Base-by-base conservation (phyloP, 1,140 invertebrate genomes). In the Dendroctonus ponderosae region DNA sequence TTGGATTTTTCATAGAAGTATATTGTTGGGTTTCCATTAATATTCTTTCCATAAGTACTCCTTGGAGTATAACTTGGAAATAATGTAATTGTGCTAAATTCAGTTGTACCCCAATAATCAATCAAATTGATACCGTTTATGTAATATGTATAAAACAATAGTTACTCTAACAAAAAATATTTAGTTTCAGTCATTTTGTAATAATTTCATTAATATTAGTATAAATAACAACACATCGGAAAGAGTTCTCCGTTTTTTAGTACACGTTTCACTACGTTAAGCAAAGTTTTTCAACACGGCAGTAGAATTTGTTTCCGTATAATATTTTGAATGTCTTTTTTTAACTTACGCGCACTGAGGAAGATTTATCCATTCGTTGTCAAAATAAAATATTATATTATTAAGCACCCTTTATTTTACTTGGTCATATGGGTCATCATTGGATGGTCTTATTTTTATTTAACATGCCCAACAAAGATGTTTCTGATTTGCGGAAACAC, bases 351-450 rank as follows among this genome's bases (percentile, higher is more conserved):
- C 66, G 52, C 66, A 67, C 70, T 67, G 69, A 74, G 72, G 71
- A 75, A 76, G 73, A 74, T 73, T 61, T 74, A 72, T 71, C 48
- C 70, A 75, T 78, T 78, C 75, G 75, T 78, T 78, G 75, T 77
- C 74, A 77, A 78, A 78, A 77, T 76, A 78, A 78, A 78, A 77
- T 75, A 66, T 75, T 61, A 61, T 62, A 40, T 44, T 62, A 62
- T 48, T 64, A 58, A 78, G 74, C 76, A 75, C 75, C 76, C 70
- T 12, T 54, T 41, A 40, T 40, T 52, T 48, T 40, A 43, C 38
- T 52, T 52, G 52, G 0, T 39, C 42, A 14, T 63, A 70, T 63
- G 43, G 15, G 57, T 63, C n/a, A 43, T 26, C 12, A 3, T 26
- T 26, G 26, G 26, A 26, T 26, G 26, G 26, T 26, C 26, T 26